These are phyloP conservation scores for Prietella phreatophila DNA, from an alignment of 2,113 vertebrate genomes.

Conservation along the genomic window DNA sequence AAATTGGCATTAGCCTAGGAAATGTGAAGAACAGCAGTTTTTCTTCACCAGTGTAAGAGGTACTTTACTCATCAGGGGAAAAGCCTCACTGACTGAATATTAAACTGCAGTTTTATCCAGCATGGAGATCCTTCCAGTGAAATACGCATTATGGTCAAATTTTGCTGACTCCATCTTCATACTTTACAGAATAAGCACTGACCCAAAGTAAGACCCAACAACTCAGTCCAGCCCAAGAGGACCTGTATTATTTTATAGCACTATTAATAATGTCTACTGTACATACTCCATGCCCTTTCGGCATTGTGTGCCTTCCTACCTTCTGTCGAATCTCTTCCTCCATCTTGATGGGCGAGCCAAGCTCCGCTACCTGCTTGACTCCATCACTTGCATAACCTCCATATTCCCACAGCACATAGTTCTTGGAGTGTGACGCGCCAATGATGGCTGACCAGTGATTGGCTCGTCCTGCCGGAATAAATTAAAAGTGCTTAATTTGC, in stretches of 20 bases:
- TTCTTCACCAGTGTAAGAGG: slow-evolving; percentile 1
- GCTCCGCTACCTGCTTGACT: slow-evolving; percentile 90
- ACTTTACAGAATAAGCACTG: neutral
- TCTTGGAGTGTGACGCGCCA: slow-evolving; percentile 92
- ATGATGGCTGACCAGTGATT: slow-evolving; percentile 99
- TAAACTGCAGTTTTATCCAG: neutral
- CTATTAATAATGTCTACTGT: neutral
- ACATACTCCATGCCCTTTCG: neutral
- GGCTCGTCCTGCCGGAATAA: slow-evolving; percentile 79
- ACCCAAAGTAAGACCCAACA: neutral
- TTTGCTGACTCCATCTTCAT: neutral
- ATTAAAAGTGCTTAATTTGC: neutral
- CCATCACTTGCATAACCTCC: slow-evolving; percentile 90
- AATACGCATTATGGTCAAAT: neutral
- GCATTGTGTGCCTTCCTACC: slow-evolving; percentile 67
- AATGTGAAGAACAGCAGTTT: slow-evolving; percentile 35
- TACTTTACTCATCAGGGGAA: slow-evolving; percentile 17
- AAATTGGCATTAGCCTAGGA: slow-evolving; percentile 39
- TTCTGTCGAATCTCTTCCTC: slow-evolving; percentile 98
- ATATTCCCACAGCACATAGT: slow-evolving; percentile 95
- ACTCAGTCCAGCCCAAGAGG: neutral
- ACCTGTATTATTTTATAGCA: neutral
- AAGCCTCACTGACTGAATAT: neutral
- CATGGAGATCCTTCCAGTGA: neutral
- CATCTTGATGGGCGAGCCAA: slow-evolving; percentile 98